Evolutionary conservation across 2,113 vertebrate genomes (phyloP).

Genomic region (Pholis gunnellus): DNA sequence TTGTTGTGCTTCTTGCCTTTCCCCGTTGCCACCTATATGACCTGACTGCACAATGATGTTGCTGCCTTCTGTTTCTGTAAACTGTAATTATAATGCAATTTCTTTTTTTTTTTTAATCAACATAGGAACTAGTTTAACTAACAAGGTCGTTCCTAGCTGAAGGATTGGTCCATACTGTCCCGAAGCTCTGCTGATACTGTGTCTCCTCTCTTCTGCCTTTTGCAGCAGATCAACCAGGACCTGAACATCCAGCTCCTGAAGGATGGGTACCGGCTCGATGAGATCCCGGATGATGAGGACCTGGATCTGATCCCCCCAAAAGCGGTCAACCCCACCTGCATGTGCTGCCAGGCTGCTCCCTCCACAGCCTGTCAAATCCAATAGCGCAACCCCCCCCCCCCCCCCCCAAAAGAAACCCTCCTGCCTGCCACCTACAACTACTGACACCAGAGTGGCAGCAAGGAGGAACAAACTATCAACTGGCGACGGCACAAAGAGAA

Average conservation of each 20-base stretch:
- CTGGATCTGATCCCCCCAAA: slow-evolving; percentile 98
- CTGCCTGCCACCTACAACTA: slow-evolving; percentile 60
- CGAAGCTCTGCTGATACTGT: slow-evolving; percentile 6
- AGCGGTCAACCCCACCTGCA: slow-evolving; percentile 97
- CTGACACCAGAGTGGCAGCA: slow-evolving; percentile 52
- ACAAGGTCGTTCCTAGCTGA: background rate
- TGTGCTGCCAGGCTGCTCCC: slow-evolving; percentile 98
- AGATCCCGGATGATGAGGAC: slow-evolving; percentile 98
- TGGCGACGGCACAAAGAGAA: slow-evolving; percentile 62
- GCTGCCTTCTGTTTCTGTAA: slow-evolving; percentile 7
- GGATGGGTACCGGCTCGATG: slow-evolving; percentile 97
- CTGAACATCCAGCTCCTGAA: slow-evolving; percentile 99
- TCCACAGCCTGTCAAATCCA: slow-evolving; percentile 98
- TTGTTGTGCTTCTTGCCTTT: background rate
- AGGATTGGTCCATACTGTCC: background rate
- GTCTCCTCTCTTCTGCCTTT: slow-evolving; percentile 20
- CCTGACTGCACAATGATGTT: background rate
- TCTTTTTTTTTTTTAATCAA: background rate
- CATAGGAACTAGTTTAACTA: background rate
- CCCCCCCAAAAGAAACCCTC: background rate
- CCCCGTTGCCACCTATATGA: slow-evolving; percentile 4
- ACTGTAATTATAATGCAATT: background rate
- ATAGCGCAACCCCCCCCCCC: slow-evolving; percentile 79
- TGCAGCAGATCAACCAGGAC: slow-evolving; percentile 99
- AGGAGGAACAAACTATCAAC: slow-evolving; percentile 38